A percentile compares a stretch with the other conserved stretches of the same genome.
Conservation (phyloP, 2,888 invertebrate genomes). For the Apodemia mormo region DNA sequence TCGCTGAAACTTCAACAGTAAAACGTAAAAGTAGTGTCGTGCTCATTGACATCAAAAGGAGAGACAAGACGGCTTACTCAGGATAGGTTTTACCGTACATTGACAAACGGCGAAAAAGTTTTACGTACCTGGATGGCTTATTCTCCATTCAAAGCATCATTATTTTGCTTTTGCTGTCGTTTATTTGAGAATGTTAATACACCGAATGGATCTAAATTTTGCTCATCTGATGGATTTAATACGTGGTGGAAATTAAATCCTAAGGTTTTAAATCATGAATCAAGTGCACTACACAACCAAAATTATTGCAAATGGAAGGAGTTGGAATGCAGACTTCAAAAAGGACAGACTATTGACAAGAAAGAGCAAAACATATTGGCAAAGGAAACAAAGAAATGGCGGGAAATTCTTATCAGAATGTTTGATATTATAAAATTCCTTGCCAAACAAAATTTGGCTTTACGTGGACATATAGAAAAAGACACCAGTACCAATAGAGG, state of each 20-base stretch:
- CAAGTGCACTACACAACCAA: slow-evolving; percentile 8
- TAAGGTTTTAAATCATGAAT: slow-evolving; percentile 9
- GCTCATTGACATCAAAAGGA: slow-evolving; percentile 2
- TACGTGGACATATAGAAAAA: slow-evolving; percentile 5
- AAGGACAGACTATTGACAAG: neutral
- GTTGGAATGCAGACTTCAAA: neutral
- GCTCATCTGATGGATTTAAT: slow-evolving; percentile 10
- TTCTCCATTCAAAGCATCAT: slow-evolving; percentile 10
- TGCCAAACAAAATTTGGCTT: slow-evolving; percentile 9
- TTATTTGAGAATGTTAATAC: neutral
- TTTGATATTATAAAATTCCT: slow-evolving; percentile 6
- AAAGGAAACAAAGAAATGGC: slow-evolving; percentile 1
- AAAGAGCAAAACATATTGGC: neutral
- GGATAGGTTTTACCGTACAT: too few relatives aligned
- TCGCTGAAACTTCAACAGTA: too few relatives aligned
- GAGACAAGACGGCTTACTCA: slow-evolving; percentile 6
- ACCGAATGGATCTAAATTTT: slow-evolving; percentile 1
- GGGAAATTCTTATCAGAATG: neutral
- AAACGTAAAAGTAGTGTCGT: too few relatives aligned
- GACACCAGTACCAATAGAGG: neutral
- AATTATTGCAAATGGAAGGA: slow-evolving; percentile 4
- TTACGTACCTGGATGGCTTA: too few relatives aligned
- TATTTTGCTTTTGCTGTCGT: slow-evolving; percentile 1
- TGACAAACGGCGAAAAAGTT: too few relatives aligned
- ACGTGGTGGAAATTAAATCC: slow-evolving; percentile 8